Conservation (phyloP, 1,140 invertebrate genomes). For the Magallana angulata region DNA sequence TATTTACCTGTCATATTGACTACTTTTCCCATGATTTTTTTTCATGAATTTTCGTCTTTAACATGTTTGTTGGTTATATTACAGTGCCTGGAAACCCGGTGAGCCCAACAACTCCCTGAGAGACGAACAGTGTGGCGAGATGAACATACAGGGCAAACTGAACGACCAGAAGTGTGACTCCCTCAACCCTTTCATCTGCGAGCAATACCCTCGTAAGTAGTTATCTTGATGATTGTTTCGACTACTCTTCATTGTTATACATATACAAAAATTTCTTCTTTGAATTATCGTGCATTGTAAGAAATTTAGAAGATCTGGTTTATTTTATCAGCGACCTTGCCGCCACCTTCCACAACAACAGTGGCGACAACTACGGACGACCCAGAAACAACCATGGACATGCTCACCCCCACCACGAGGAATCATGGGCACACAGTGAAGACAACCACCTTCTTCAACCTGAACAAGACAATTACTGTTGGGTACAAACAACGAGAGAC, state of each 20-base stretch:
- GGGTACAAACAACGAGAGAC: constrained; percentile 36
- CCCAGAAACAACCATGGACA: constrained; percentile 24
- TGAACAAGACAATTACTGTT: constrained; percentile 29
- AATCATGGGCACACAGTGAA: neutral
- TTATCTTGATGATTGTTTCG: neutral
- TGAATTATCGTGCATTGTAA: neutral
- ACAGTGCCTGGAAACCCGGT: constrained; percentile 54
- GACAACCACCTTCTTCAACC: constrained; percentile 6
- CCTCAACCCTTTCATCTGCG: constrained; percentile 56
- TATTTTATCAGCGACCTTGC: neutral
- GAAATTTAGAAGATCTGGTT: neutral
- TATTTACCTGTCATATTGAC: too few relatives aligned
- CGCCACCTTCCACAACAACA: neutral
- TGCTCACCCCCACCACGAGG: constrained; percentile 29
- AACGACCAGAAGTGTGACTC: constrained; percentile 57
- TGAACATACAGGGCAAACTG: constrained; percentile 52
- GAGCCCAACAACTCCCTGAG: constrained; percentile 57
- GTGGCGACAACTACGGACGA: constrained; percentile 16
- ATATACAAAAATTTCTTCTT: neutral
- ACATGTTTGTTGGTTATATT: neutral
- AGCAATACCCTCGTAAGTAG: constrained; percentile 50
- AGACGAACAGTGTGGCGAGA: constrained; percentile 56
- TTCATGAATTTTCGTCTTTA: too few relatives aligned
- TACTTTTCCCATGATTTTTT: too few relatives aligned
- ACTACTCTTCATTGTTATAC: too few relatives aligned